phyloP scores from a whole-genome alignment of 2,888 invertebrate species.

The Acheta domesticus region DNA sequence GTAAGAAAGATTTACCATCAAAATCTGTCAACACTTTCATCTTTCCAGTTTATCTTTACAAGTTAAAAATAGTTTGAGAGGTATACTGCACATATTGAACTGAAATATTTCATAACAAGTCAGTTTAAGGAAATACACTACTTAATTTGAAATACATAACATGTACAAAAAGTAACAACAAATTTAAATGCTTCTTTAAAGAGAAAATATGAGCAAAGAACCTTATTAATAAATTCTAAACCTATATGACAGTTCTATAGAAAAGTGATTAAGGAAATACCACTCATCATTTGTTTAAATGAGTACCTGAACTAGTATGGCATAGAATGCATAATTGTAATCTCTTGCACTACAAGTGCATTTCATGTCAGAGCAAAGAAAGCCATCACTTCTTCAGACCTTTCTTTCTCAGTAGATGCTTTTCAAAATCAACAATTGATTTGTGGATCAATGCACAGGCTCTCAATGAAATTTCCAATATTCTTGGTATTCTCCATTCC shows the following conservation, averaged over 20 bases:
- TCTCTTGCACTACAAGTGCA: too few species aligned
- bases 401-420: too few species aligned
- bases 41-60: constrained; percentile 10
- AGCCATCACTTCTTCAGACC: too few species aligned
- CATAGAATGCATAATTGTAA: too few species aligned
- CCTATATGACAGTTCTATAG: constrained; percentile 10
- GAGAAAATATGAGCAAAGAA: neutral
- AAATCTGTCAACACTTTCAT: constrained; percentile 6
- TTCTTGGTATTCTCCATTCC: too few species aligned
- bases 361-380: too few species aligned
- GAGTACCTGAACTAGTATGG: neutral
- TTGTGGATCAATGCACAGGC: too few species aligned
- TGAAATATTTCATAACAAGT: neutral
- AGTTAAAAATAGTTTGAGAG: neutral
- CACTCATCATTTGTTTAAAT: neutral
- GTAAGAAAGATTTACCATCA: constrained; percentile 8
- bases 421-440: too few species aligned
- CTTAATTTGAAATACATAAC: neutral
- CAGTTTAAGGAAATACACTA: neutral
- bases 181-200: neutral
- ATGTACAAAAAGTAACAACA: neutral
- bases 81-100: neutral
- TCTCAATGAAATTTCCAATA: too few species aligned
- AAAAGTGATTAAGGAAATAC: neutral
- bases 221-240: neutral